Percentiles rank a stretch among this genome's conserved stretches.
These are phyloP conservation scores for Chorisops tibialis DNA, from an alignment of 2,888 invertebrate genomes.

Conservation along the genomic window DNA sequence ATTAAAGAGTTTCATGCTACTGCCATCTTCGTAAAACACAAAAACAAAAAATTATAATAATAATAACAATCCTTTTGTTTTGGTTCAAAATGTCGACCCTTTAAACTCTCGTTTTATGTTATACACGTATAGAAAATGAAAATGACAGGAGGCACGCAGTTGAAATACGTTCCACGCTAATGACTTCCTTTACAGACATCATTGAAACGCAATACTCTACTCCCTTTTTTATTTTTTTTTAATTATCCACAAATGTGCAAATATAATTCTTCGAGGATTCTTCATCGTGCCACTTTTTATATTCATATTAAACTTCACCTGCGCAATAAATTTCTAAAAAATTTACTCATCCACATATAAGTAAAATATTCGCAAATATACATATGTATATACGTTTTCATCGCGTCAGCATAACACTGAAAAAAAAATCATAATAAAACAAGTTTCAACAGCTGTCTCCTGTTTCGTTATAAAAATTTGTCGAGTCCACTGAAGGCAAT, in stretches of 20 bases:
- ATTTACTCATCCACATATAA: slow-evolving; percentile 12
- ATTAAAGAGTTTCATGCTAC: too few species aligned
- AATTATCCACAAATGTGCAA: slow-evolving; percentile 6
- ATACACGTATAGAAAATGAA: too few species aligned
- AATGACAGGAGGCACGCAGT: background rate
- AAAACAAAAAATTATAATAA: background rate
- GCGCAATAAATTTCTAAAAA: slow-evolving; percentile 14
- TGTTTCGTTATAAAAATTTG: too few species aligned
- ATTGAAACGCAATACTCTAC: background rate
- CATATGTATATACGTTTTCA: too few species aligned
- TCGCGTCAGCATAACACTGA: too few species aligned
- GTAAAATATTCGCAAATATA: too few species aligned
- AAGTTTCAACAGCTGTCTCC: too few species aligned
- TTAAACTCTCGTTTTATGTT: too few species aligned
- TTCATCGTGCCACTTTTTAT: background rate
- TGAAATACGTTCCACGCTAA: slow-evolving; percentile 7
- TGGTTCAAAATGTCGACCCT: background rate
- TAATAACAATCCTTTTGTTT: background rate
- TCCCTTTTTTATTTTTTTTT: background rate
- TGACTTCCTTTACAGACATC: slow-evolving; percentile 3
- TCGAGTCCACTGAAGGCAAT: too few species aligned
- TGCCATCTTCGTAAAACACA: background rate
- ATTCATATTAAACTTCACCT: slow-evolving; percentile 8
- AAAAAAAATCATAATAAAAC: too few species aligned
- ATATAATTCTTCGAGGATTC: background rate